Conservation (phyloP, 2,797 vertebrate species). For the Poecilia velifera region DNA sequence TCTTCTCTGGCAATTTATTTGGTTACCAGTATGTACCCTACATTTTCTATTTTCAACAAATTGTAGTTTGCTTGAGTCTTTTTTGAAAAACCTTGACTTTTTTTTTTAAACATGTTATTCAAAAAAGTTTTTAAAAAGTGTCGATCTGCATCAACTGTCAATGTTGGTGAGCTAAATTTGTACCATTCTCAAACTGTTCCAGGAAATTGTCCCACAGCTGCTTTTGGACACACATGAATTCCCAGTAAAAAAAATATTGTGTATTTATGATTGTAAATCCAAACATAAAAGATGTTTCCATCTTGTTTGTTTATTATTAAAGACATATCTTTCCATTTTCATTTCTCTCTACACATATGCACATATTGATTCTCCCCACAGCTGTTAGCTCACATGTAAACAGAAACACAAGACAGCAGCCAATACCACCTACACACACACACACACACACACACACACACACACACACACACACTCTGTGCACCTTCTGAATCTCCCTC, state of each 20-base stretch:
- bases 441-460: slow-evolving; percentile 50
- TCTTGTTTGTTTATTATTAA: not conserved
- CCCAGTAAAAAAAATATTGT: not conserved
- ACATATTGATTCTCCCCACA: slow-evolving; percentile 14
- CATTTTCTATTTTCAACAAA: not conserved
- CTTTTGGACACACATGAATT: not conserved
- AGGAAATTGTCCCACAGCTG: not conserved
- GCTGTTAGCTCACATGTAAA: slow-evolving; percentile 29
- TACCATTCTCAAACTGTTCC: not conserved
- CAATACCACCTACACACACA: slow-evolving; percentile 29
- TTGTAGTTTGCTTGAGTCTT: not conserved
- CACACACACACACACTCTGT: slow-evolving; percentile 50
- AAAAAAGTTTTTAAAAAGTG: not conserved
- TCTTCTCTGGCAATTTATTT: not conserved
- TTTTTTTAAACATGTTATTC: too few species aligned
- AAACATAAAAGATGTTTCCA: not conserved
- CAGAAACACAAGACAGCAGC: slow-evolving; percentile 44
- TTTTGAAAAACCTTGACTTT: not conserved
- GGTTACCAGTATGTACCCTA: not conserved
- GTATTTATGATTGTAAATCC: not conserved
- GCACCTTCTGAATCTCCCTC: slow-evolving; percentile 63
- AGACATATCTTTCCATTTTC: slow-evolving; percentile 10
- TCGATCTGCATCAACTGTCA: not conserved
- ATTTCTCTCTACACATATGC: slow-evolving; percentile 10
- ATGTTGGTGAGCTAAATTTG: not conserved